Percentiles rank a stretch among this genome's conserved stretches.
phyloP scores from a whole-genome alignment of 2,797 vertebrate species.

The Myripristis murdjan region DNA sequence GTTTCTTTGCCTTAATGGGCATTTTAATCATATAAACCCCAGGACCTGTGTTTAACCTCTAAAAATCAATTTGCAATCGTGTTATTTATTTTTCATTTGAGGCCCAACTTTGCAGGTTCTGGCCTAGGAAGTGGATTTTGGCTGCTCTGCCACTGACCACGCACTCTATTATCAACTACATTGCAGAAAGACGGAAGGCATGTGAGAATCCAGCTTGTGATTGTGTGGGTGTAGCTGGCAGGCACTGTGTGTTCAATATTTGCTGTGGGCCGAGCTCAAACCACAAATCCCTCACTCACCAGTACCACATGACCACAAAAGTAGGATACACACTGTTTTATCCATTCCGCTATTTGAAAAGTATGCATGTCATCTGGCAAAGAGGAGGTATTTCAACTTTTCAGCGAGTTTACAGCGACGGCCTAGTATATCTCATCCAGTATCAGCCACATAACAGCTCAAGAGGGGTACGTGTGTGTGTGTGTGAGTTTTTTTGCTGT shows the following conservation, averaged over 20 bases:
- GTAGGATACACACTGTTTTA: conserved; percentile 42
- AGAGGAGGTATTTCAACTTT: conserved; percentile 37
- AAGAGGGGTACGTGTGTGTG: conserved; percentile 18
- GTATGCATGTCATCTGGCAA: conserved; percentile 39
- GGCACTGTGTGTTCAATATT: conserved; percentile 59
- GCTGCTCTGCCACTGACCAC: no score
- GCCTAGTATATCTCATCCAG: conserved; percentile 25
- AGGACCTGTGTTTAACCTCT: conserved; percentile 16
- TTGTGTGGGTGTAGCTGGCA: conserved; percentile 67
- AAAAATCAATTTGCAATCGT: conserved; percentile 29
- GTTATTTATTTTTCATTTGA: conserved; percentile 13
- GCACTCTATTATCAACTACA: conserved; percentile 25
- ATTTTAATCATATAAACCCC: conserved; percentile 39
- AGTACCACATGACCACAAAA: conserved; percentile 27
- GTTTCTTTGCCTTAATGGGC: conserved; percentile 13
- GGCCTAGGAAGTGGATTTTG: no score
- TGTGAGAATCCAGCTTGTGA: conserved; percentile 53
- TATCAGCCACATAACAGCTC: conserved; percentile 39
- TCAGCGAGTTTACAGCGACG: conserved; percentile 24
- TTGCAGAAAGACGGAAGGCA: conserved; percentile 30
- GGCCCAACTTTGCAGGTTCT: conserved; percentile 31
- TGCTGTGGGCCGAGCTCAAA: conserved; percentile 47
- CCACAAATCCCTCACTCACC: conserved; percentile 57
- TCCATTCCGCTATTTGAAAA: conserved; percentile 32
- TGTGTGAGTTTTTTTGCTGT: background rate